These are phyloP conservation scores for Perognathus longimembris DNA, from an alignment of 2,113 vertebrate species.

Conservation along the genomic window DNA sequence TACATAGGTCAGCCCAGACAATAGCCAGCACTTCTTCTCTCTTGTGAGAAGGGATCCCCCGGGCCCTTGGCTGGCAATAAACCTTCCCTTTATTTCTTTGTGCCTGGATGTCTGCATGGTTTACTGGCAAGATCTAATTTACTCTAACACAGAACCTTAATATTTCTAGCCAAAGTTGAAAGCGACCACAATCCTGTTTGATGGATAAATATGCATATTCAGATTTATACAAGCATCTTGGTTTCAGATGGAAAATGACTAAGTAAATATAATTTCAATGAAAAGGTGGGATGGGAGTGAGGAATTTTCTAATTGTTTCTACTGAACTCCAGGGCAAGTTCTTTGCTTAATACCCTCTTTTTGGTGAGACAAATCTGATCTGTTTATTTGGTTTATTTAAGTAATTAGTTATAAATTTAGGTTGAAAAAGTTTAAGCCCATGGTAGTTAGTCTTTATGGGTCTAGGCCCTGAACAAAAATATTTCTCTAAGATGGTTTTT, in stretches of 20 bases:
- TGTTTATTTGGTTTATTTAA: constrained; percentile 81
- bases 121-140: too few relatives aligned
- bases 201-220: neutral
- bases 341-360: constrained; percentile 76
- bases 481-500: constrained; percentile 85
- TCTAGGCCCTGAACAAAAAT: constrained; percentile 86
- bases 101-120: too few relatives aligned
- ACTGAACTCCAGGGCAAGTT: neutral
- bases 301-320: constrained; percentile 48
- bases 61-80: too few relatives aligned
- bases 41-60: too few relatives aligned
- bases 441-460: constrained; percentile 86
- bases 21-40: too few relatives aligned
- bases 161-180: neutral
- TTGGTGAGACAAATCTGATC: constrained; percentile 79
- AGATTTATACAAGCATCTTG: constrained; percentile 49
- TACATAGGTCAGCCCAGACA: too few relatives aligned
- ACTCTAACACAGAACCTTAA: too few relatives aligned
- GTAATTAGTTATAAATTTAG: constrained; percentile 85
- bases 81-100: too few relatives aligned
- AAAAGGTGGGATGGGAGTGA: neutral
- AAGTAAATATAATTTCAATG: constrained; percentile 30
- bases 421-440: constrained; percentile 73
- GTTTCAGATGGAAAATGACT: constrained; percentile 71
- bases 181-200: neutral